phyloP scores from a whole-genome alignment of 2,888 invertebrate species.

The Drosophila mercatorum region DNA sequence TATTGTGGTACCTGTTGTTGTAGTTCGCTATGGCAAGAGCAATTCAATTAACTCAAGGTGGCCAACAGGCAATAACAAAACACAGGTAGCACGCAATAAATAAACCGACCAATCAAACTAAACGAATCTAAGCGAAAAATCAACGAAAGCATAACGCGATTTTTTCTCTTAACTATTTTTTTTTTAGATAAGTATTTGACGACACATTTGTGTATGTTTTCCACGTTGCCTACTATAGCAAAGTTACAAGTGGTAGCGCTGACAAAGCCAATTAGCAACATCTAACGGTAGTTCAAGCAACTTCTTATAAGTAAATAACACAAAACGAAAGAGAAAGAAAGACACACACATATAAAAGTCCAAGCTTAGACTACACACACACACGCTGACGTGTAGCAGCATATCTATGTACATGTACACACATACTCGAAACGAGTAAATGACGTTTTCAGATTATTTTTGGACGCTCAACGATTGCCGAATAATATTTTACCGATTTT shows the following conservation, averaged over 20 bases:
- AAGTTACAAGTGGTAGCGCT: constrained; percentile 39
- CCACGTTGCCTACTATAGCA: constrained; percentile 51
- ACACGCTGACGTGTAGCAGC: background rate
- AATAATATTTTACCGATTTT: constrained; percentile 66
- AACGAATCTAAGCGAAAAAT: constrained; percentile 37
- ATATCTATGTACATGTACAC: constrained; percentile 2
- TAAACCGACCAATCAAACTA: constrained; percentile 47
- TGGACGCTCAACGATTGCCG: constrained; percentile 49
- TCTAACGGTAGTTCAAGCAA: constrained; percentile 74
- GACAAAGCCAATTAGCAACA: constrained; percentile 68
- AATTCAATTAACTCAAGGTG: constrained; percentile 63
- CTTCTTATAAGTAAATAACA: constrained; percentile 63
- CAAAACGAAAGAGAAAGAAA: constrained; percentile 47
- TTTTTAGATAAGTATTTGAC: constrained; percentile 43
- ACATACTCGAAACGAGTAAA: constrained; percentile 59
- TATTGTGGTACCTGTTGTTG: constrained; percentile 15
- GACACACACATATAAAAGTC: constrained; percentile 35
- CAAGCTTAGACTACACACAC: constrained; percentile 34
- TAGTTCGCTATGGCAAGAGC: constrained; percentile 36
- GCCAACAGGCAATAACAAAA: constrained; percentile 45
- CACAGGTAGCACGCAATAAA: constrained; percentile 57
- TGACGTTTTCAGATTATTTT: constrained; percentile 77
- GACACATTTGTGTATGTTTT: constrained; percentile 26
- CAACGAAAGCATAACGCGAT: constrained; percentile 43
- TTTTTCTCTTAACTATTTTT: constrained; percentile 8